Percentiles rank a stretch among this genome's conserved stretches.
These are phyloP conservation scores for Andrena flavipes DNA, from an alignment of 2,888 invertebrate species.

Conservation along the genomic window DNA sequence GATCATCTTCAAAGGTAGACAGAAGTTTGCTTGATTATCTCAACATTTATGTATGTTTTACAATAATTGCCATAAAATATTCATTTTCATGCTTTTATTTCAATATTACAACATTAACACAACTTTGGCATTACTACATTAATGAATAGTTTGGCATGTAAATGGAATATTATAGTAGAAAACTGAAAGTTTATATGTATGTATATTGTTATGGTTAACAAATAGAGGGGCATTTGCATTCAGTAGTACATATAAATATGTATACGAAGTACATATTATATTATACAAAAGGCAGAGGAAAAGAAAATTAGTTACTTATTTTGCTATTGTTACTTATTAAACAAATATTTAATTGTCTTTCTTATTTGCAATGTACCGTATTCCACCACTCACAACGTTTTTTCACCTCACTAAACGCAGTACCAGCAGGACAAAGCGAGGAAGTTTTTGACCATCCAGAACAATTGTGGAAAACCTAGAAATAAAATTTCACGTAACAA, in stretches of 20 bases:
- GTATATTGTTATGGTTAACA: no score
- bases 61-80: no score
- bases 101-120: no score
- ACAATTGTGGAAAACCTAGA: slow-evolving; percentile 93
- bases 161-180: no score
- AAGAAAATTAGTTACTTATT: background rate
- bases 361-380: slow-evolving; percentile 86
- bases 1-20: no score
- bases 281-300: background rate
- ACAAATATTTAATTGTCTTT: slow-evolving; percentile 17
- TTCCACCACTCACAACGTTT: slow-evolving; percentile 96
- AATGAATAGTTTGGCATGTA: no score
- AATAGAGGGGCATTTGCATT: no score
- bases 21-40: no score
- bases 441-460: slow-evolving; percentile 92
- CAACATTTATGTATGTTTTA: no score
- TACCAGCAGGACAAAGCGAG: slow-evolving; percentile 93
- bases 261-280: background rate
- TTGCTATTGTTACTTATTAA: background rate
- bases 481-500: background rate
- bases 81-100: no score
- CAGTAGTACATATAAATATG: background rate
- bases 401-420: slow-evolving; percentile 92
- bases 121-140: no score
- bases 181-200: no score